These are phyloP conservation scores for Salminus brasiliensis DNA, from an alignment of 2,113 vertebrate species.

Conservation along the genomic window DNA sequence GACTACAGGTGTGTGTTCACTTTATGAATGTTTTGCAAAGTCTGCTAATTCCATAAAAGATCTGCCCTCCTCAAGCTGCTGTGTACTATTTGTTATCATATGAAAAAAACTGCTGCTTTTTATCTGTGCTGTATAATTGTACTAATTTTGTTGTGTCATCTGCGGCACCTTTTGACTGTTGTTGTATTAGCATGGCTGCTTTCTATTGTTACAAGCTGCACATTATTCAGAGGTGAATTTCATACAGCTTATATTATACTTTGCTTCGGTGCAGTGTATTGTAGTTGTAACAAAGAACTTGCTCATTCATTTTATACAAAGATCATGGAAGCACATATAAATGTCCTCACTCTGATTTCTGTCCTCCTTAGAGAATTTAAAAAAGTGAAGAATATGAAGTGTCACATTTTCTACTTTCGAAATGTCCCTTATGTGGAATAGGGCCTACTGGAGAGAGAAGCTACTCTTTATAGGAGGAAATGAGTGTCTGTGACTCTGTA, in stretches of 20 bases:
- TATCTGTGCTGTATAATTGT: slow-evolving; percentile 1
- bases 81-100: not conserved
- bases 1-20: not conserved
- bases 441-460: too few relatives aligned
- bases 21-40: not conserved
- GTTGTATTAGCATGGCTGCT: slow-evolving; percentile 17
- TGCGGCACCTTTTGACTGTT: slow-evolving; percentile 20
- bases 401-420: not conserved
- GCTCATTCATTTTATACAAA: not conserved
- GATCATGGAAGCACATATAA: not conserved
- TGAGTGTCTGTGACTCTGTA: too few relatives aligned
- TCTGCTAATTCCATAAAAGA: not conserved
- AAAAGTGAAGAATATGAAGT: slow-evolving; percentile 1
- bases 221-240: not conserved
- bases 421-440: too few relatives aligned
- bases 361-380: not conserved
- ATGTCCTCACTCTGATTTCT: not conserved
- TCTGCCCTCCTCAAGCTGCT: not conserved
- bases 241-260: not conserved
- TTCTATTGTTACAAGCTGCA: slow-evolving; percentile 21
- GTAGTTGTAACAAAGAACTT: not conserved
- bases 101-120: not conserved
- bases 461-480: too few relatives aligned
- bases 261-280: not conserved
- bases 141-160: slow-evolving; percentile 26